Conservation (phyloP, 2,113 vertebrate species). For the Thunnus maccoyii region DNA sequence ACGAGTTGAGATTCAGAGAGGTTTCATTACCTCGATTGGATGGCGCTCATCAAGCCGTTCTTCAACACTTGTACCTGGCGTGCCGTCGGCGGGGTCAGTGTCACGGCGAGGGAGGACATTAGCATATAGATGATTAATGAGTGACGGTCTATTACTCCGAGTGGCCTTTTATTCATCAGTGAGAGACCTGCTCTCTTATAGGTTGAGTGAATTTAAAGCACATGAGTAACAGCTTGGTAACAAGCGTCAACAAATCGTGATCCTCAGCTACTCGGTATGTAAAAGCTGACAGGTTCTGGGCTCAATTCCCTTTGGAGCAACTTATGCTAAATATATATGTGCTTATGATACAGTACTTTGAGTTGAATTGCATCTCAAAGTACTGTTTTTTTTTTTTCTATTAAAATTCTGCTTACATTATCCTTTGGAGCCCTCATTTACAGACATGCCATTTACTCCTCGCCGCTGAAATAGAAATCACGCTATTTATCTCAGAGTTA, state of each 20-base stretch:
- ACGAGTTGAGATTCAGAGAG: background rate
- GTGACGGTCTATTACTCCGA: conserved; percentile 18
- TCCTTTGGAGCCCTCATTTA: conserved; percentile 20
- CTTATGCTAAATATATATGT: conserved; percentile 28
- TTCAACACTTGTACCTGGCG: background rate
- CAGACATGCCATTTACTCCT: conserved; percentile 33
- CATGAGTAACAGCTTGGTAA: conserved; percentile 6
- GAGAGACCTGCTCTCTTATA: conserved; percentile 13
- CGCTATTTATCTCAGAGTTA: conserved; percentile 37
- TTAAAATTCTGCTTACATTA: conserved; percentile 38
- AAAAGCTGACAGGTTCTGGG: conserved; percentile 32
- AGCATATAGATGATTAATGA: conserved; percentile 28
- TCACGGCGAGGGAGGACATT: background rate
- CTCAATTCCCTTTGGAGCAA: conserved; percentile 34
- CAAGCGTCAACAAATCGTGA: conserved; percentile 33
- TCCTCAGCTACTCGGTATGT: background rate
- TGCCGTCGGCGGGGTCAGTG: conserved; percentile 3
- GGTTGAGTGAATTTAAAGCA: conserved; percentile 17
- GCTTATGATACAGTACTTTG: conserved; percentile 25
- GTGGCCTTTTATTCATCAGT: conserved; percentile 41
- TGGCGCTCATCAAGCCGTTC: background rate
- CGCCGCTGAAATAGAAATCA: background rate
- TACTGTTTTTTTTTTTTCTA: conserved; percentile 3
- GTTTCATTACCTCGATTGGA: conserved; percentile 13
- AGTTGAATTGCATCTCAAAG: conserved; percentile 18